Evolutionary conservation across 1,140 invertebrate genomes (phyloP).

Genomic region (Galleria mellonella): DNA sequence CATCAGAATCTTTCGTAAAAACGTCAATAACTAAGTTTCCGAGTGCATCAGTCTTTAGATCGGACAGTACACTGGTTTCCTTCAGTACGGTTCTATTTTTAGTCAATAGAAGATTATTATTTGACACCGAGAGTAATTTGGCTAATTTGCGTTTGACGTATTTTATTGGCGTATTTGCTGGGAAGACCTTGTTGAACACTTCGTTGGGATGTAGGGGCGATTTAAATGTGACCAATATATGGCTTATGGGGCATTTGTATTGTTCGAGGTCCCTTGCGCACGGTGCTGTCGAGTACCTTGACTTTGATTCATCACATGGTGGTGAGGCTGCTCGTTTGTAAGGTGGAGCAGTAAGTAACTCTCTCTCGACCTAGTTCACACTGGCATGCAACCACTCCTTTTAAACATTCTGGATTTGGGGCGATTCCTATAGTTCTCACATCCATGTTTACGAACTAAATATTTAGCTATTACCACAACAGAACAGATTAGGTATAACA

Average conservation of each 20-base stretch:
- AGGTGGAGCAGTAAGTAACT: constrained; percentile 56
- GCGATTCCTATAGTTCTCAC: constrained; percentile 30
- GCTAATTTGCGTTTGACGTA: constrained; percentile 60
- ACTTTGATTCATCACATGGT: constrained; percentile 30
- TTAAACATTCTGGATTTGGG: constrained; percentile 33
- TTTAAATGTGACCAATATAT: constrained; percentile 53
- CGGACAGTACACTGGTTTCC: constrained; percentile 48
- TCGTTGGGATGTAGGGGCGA: constrained; percentile 50
- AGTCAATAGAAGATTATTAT: constrained; percentile 50
- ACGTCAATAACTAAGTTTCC: constrained; percentile 55
- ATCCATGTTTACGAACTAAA: constrained; percentile 19
- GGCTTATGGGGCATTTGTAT: constrained; percentile 53
- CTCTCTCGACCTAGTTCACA: constrained; percentile 61
- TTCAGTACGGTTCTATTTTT: constrained; percentile 61
- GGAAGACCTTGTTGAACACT: constrained; percentile 61
- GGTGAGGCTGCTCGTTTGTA: constrained; percentile 27
- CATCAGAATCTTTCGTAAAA: constrained; percentile 51
- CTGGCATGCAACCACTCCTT: constrained; percentile 42
- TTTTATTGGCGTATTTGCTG: constrained; percentile 53
- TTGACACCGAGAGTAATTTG: constrained; percentile 53
- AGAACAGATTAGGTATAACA: too few relatives aligned
- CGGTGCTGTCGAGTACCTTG: constrained; percentile 47
- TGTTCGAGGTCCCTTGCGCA: constrained; percentile 42
- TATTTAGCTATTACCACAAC: too few relatives aligned
- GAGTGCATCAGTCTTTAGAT: constrained; percentile 43